Evolutionary conservation across 2,113 vertebrate genomes (phyloP), one percentile per base, ranked within the genome.

Genomic region (Sprattus sprattus): DNA sequence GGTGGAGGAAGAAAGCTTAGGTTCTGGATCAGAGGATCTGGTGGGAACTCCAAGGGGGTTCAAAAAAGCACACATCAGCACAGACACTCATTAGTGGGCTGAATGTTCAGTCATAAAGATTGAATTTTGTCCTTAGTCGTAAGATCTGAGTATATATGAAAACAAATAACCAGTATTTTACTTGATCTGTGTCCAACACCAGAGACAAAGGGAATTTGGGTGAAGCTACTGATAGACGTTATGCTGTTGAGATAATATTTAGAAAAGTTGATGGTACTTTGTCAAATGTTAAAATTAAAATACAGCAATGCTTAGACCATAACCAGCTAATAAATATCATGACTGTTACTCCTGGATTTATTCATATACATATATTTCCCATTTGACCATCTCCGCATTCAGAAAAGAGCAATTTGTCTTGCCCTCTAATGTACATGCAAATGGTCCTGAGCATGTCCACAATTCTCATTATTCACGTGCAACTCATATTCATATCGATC

Each of bases 401-500:
- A 28, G 28, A 9, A 67, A 7, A 39, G 71, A 32, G 25, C 71
- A 39, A 78, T 16, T 78, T 78, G 71, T 78, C 32, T 39, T 16
- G 71, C 71, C 71, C 28, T 78, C 25, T 78, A 78, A 39, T 78
- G 11, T 15, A 16, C 71, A 16, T 15, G 71, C 32, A 39, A 78
- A 44, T 16, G 71, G 32, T 78, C 67, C 6, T 75, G n/a, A 71
- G n/a, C 0, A 71, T 71, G 67, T 28, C 71, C 71, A 16, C 28
- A 78, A 78, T 78, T 15, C 28, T 39, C 28, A 78, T 78, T 78
- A 78, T 39, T 78, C 32, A 4, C 11, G 71, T 32, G 44, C 44
- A 78, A 78, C 71, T 78, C 71, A 78, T 78, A 78, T 78, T 78
- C 71, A 15, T 11, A 78, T 78, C 28, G 71, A 78, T 78, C 71